Percentiles rank a stretch among this genome's conserved stretches.
Conservation (phyloP, 2,888 invertebrate genomes). For the Zootermopsis nevadensis region DNA sequence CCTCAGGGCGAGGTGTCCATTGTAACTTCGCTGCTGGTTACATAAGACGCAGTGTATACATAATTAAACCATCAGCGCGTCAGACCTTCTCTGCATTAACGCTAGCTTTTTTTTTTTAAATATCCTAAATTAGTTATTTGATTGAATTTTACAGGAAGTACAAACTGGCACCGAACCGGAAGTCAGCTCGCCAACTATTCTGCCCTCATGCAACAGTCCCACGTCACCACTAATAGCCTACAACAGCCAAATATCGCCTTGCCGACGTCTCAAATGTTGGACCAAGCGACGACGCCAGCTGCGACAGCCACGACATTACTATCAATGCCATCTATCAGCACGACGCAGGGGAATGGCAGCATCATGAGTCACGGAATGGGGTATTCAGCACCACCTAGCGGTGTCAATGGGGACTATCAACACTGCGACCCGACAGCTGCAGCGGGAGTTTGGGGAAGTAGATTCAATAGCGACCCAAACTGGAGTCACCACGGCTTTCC, state of each 20-base stretch:
- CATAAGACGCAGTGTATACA: too few relatives aligned
- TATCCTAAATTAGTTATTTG: too few relatives aligned
- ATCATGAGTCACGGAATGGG: background rate
- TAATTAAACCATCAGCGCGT: too few relatives aligned
- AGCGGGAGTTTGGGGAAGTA: slow-evolving; percentile 12
- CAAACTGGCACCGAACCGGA: slow-evolving; percentile 28
- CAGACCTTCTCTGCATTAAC: too few relatives aligned
- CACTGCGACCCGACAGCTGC: background rate
- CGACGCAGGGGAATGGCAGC: background rate
- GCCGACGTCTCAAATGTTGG: slow-evolving; percentile 3
- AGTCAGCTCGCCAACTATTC: slow-evolving; percentile 19
- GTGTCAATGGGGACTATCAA: slow-evolving; percentile 2
- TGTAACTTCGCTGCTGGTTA: too few relatives aligned
- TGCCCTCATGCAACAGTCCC: slow-evolving; percentile 1
- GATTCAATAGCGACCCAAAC: slow-evolving; percentile 9
- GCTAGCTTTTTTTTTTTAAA: too few relatives aligned
- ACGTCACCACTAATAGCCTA: background rate
- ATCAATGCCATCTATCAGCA: background rate
- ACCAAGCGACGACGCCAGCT: background rate
- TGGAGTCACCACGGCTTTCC: background rate
- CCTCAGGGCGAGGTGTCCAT: too few relatives aligned
- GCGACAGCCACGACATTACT: background rate
- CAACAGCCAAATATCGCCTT: background rate
- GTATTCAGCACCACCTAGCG: slow-evolving; percentile 20
- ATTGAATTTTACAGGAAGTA: background rate